Conservation (phyloP, 2,888 invertebrate genomes). For the Antitype chi region DNA sequence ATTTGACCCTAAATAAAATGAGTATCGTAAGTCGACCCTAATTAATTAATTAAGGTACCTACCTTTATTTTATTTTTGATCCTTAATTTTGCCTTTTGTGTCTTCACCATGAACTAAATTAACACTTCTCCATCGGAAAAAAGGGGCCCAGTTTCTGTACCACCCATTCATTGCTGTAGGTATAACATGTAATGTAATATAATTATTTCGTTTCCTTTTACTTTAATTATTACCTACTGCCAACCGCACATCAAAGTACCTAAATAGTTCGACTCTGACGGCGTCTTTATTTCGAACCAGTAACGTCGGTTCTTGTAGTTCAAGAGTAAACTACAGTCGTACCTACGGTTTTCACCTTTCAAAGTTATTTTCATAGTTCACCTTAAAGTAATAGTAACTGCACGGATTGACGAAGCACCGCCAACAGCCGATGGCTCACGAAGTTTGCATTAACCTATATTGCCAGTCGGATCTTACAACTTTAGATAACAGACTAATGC, state of each 20-base stretch:
- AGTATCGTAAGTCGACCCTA: constrained; percentile 17
- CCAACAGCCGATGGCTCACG: constrained; percentile 48
- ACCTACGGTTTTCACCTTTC: background rate
- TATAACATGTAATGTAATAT: background rate
- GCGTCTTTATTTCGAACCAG: background rate
- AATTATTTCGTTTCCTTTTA: background rate
- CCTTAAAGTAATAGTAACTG: constrained; percentile 19
- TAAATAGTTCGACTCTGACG: background rate
- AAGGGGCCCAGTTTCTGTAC: background rate
- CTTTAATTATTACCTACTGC: background rate
- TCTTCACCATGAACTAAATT: background rate
- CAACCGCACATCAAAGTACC: too few species aligned
- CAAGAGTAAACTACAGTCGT: background rate
- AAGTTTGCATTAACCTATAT: constrained; percentile 62
- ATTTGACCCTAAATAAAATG: constrained; percentile 34
- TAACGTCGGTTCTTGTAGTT: background rate
- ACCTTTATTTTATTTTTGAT: constrained; percentile 30
- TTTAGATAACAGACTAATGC: constrained; percentile 53
- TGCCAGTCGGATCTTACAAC: constrained; percentile 29
- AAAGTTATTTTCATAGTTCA: constrained; percentile 21
- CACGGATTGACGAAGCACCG: constrained; percentile 27
- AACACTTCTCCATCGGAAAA: background rate
- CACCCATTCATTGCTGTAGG: background rate
- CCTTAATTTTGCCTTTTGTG: constrained; percentile 10
- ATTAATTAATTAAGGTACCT: constrained; percentile 23